Base-by-base conservation (phyloP, 2,113 vertebrate genomes). In the Trichomycterus rosablanca region DNA sequence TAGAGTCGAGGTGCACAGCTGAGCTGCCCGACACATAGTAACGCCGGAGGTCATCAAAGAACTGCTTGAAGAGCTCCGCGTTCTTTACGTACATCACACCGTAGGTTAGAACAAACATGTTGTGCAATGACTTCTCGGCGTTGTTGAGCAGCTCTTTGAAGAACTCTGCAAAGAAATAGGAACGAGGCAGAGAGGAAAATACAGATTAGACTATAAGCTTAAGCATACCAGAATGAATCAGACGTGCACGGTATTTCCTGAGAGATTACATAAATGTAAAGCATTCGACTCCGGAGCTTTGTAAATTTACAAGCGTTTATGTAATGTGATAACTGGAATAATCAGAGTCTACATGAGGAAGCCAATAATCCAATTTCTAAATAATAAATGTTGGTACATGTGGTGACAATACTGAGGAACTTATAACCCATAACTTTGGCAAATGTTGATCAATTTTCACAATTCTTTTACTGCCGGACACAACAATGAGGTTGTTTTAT, bases 51-150 rank as follows among this genome's bases (percentile, higher is more conserved):
- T 91, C 80, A 30, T 75, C 72, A 3, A 98, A 99, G 80, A 99
- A 93, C 69, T 91, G 83, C 81, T 92, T 90, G 81, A 99, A 99
- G n/a, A 99, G 90, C 63, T 94, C 90, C 0, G 93, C 87, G 74
- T 99, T 98, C 81, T 94, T 90, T 84, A 93, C 88, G 78, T 97
- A 98, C 82, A 99, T 88, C 46, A 88, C 86, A 48, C 96, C 96
- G 0, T 98, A 99, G 0, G 96, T 98, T 70, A 90, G 87, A 77
- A 93, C 86, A 1, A 97, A 99, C 96, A 99, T 99, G 81, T 84
- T 86, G 12, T 97, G 87, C 66, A 97, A 83, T 0, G 96, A 98
- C 49, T 79, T 79, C 79, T 97, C 91, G 0, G 96, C 89, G 0
- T 99, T 99, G 75, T 91, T 88, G 2, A 98, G 78, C 9, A 99